A percentile compares a stretch with the other conserved stretches of the same genome.
Evolutionary conservation across 2,888 invertebrate species (phyloP).

Genomic region (Sclerodermus sp.): DNA sequence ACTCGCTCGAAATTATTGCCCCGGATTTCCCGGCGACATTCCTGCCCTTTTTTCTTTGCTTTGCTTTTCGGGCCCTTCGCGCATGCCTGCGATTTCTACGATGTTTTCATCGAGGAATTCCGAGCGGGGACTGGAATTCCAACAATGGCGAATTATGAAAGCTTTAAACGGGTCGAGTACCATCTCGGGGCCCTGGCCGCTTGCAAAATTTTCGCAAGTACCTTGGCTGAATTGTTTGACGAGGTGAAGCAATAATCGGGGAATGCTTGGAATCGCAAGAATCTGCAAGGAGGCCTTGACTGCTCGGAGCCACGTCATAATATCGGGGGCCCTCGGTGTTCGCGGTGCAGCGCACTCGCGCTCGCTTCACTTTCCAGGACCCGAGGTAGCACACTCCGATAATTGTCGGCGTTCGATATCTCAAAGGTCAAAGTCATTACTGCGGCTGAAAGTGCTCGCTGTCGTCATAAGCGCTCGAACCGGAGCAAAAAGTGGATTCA

Average conservation of each 20-base stretch:
- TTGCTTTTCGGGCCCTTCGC: no score
- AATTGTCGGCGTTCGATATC: constrained; percentile 27
- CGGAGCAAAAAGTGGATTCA: constrained; percentile 3
- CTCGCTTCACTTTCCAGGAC: not conserved
- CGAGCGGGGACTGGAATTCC: no score
- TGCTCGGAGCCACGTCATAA: not conserved
- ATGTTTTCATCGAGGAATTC: no score
- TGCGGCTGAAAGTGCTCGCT: constrained; percentile 22
- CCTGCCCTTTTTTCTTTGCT: no score
- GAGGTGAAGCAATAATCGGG: not conserved
- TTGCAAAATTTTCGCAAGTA: no score
- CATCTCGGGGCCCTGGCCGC: no score
- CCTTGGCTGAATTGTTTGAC: not conserved
- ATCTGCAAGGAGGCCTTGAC: not conserved
- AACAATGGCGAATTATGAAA: no score
- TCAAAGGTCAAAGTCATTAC: constrained; percentile 40
- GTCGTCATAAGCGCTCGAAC: constrained; percentile 17
- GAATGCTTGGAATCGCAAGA: not conserved
- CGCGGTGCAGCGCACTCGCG: not conserved
- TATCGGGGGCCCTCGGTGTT: no score
- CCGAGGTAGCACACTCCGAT: not conserved
- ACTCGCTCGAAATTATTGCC: no score
- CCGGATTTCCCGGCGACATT: no score
- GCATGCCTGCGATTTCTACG: no score
- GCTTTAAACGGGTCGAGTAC: no score